These are phyloP conservation scores for Semnornis frantzii DNA, from an alignment of 2,113 vertebrate genomes.

Conservation along the genomic window DNA sequence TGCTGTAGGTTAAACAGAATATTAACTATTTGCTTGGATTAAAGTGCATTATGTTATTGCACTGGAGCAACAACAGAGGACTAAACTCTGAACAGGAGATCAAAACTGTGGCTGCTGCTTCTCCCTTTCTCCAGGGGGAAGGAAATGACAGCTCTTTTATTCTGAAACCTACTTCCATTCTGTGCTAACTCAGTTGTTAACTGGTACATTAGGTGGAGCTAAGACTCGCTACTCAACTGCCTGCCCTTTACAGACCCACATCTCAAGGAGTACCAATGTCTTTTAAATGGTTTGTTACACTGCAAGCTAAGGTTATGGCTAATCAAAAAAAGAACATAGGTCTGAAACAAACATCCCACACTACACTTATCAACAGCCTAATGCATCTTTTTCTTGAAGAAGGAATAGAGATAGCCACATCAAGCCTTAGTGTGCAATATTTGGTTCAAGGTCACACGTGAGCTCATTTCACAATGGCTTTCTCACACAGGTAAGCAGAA, in stretches of 20 bases:
- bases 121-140: neutral
- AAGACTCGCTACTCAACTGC: neutral
- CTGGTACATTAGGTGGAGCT: neutral
- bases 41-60: neutral
- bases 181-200: neutral
- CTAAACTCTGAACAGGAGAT: neutral
- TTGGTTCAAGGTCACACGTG: neutral
- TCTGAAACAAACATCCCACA: neutral
- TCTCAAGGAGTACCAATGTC: neutral
- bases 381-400: neutral
- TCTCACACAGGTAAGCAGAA: neutral
- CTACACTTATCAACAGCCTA: neutral
- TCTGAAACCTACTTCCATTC: neutral
- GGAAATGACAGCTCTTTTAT: neutral
- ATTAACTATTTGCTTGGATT: conserved; percentile 34
- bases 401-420: neutral
- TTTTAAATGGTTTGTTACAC: neutral
- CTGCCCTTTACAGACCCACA: neutral
- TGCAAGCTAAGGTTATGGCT: neutral
- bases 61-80: neutral
- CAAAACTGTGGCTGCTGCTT: neutral
- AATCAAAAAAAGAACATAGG: neutral
- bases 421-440: neutral
- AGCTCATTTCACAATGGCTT: neutral
- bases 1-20: conserved; percentile 24